phyloP scores from a whole-genome alignment of 1,140 invertebrate genomes.

The Berghia stephanieae region DNA sequence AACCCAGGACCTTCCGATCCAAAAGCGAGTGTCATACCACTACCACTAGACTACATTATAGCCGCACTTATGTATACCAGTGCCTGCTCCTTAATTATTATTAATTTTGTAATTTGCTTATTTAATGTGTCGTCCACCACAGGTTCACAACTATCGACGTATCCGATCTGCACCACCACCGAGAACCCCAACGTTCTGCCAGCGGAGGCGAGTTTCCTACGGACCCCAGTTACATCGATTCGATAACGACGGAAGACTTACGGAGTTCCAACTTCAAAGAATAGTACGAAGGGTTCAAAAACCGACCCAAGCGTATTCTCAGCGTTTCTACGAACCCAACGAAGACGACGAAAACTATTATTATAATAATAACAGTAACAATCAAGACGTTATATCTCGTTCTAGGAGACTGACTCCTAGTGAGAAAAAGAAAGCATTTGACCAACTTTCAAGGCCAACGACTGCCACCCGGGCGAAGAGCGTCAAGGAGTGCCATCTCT shows the following conservation, averaged over 20 bases:
- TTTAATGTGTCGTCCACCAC: background rate
- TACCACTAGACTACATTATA: no score
- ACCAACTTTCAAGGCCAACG: slow-evolving; percentile 35
- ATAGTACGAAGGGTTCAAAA: slow-evolving; percentile 32
- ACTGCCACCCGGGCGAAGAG: slow-evolving; percentile 36
- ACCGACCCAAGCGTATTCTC: slow-evolving; percentile 23
- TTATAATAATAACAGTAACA: no score
- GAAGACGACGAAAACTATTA: no score
- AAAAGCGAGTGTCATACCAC: no score
- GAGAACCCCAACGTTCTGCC: slow-evolving; percentile 9
- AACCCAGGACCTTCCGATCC: no score
- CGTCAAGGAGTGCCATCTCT: slow-evolving; percentile 32
- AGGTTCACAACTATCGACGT: slow-evolving; percentile 30
- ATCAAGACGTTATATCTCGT: no score
- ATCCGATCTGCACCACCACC: background rate
- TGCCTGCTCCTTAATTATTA: no score
- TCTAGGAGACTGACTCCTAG: background rate
- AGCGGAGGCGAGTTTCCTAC: background rate
- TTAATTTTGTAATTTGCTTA: background rate
- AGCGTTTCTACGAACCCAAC: no score
- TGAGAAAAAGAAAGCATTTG: slow-evolving; percentile 32
- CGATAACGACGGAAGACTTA: background rate
- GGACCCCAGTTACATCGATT: background rate
- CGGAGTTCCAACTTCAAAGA: slow-evolving; percentile 31
- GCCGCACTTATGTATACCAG: no score